Base-by-base conservation (phyloP, 2,113 vertebrate species). In the Passer montanus region DNA sequence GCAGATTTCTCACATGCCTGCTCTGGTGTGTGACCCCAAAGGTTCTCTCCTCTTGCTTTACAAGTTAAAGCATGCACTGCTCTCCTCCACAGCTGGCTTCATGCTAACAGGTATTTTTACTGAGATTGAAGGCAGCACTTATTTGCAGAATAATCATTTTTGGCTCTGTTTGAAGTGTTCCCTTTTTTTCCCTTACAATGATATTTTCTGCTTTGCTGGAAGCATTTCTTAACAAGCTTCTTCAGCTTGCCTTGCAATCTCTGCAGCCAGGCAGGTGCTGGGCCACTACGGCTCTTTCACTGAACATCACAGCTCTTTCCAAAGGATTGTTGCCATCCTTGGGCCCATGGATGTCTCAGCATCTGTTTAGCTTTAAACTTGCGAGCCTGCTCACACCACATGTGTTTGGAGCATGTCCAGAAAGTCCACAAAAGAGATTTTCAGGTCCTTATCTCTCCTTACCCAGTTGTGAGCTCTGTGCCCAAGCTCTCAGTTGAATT, bases 131-230 rank as follows among this genome's bases (percentile, higher is more conserved):
- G 27, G 35, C 75, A 93, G 59, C 14, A 33, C 30, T 91, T 95
- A 94, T 63, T 93, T 91, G 90, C 93, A 95, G 93, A 95, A 90
- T 86, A 95, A 93, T 94, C 55, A 94, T 77, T 95, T 95, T 86
- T 90, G 72, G 15, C 49, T 86, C 47, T 0, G 15, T 95, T 95
- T 97, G 93, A 95, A 93, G 90, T 84, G 55, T 44, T 86, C 24
- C 6, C 9, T 44, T 85, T 63, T 86, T 84, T 78, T 13, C 35
- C 30, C 50, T 93, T 62, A 31, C 56, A 66, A 77, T 47, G 17
- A 78, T 83, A 89, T 94, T 92, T 79, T 92, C 79, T 92, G 63
- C 56, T 95, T 94, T 92, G 82, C 92, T 92, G 84, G 81, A 75
- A 94, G 95, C 56, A 17, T 92, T 89, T 86, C 68, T 87, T 84